A percentile compares a stretch with the other conserved stretches of the same genome.
phyloP scores from a whole-genome alignment of 2,797 vertebrate species.

The Xiphophorus birchmanni region DNA sequence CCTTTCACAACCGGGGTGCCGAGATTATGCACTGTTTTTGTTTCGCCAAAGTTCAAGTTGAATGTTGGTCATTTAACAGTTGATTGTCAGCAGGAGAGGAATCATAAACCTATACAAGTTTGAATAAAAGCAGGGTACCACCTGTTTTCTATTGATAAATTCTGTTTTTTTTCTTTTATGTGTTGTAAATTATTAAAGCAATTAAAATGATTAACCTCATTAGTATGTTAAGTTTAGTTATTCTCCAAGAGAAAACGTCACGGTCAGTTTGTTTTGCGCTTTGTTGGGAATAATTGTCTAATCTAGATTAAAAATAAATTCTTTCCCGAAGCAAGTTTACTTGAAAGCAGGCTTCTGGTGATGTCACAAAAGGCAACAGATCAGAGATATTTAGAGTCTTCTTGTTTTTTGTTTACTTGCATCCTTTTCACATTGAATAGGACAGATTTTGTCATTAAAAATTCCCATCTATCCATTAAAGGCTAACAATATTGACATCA shows the following conservation, averaged over 20 bases:
- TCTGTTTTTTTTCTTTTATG: conserved; percentile 46
- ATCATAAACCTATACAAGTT: conserved; percentile 40
- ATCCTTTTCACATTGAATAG: neutral
- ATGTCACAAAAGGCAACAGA: neutral
- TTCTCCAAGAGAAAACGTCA: neutral
- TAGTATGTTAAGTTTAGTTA: neutral
- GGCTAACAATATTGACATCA: neutral
- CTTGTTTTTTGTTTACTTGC: neutral
- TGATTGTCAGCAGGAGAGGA: conserved; percentile 32
- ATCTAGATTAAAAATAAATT: neutral
- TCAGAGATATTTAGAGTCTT: neutral
- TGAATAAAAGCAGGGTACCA: conserved; percentile 57
- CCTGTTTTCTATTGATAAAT: conserved; percentile 52
- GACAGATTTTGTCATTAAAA: neutral
- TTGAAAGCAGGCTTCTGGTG: neutral
- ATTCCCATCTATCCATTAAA: neutral
- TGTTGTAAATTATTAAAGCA: conserved; percentile 69
- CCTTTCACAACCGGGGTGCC: neutral
- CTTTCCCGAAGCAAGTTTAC: neutral
- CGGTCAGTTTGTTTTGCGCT: neutral
- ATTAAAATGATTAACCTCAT: conserved; percentile 25
- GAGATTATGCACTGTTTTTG: conserved; percentile 55
- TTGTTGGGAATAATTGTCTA: neutral
- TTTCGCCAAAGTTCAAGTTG: conserved; percentile 18
- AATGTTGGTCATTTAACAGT: conserved; percentile 21